Conservation (phyloP, 2,113 vertebrate species). For the Sylvia atricapilla region DNA sequence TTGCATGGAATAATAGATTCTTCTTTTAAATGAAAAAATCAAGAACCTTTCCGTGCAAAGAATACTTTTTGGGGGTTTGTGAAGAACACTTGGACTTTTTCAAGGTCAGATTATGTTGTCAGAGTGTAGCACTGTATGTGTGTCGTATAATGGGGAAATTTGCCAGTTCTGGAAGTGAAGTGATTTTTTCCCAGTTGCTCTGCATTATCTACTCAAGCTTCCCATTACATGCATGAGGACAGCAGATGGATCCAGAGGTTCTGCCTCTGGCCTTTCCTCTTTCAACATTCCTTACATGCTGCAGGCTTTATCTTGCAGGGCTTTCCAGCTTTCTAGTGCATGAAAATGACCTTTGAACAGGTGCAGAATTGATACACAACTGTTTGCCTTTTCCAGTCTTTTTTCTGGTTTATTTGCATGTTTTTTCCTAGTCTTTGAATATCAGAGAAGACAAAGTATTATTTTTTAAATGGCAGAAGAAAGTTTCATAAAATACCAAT, state of each 20-base stretch:
- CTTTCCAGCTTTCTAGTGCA: not conserved
- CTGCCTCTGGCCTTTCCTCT: not conserved
- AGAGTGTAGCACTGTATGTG: accelerated
- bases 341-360: conserved; percentile 1
- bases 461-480: not conserved
- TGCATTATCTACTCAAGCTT: not conserved
- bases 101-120: not conserved
- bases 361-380: not conserved
- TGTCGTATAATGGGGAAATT: not conserved
- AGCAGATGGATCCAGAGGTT: not conserved
- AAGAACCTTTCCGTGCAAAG: not conserved
- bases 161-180: not conserved
- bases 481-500: not conserved
- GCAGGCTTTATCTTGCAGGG: not conserved
- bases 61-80: not conserved
- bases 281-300: not conserved
- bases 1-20: not conserved
- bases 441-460: not conserved
- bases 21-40: not conserved
- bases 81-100: not conserved
- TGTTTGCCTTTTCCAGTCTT: not conserved
- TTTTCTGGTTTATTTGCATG: not conserved
- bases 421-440: not conserved
- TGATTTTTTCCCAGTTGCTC: not conserved
- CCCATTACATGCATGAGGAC: not conserved